These are phyloP conservation scores for Arrhopalites spinosus DNA, from an alignment of 2,888 invertebrate species.

Conservation along the genomic window DNA sequence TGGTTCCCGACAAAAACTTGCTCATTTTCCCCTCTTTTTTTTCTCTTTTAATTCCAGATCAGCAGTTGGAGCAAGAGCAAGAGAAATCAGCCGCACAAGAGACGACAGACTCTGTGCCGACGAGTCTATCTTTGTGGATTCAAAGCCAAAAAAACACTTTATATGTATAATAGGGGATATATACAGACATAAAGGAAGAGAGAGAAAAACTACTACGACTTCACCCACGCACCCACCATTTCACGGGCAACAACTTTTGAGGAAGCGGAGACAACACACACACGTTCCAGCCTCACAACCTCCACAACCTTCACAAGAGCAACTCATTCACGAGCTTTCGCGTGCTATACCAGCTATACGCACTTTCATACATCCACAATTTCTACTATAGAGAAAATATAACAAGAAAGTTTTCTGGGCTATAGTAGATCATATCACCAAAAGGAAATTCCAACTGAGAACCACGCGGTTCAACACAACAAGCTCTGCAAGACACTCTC, in stretches of 20 bases:
- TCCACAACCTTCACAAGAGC: neutral
- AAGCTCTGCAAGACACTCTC: too few relatives aligned
- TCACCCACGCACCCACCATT: neutral
- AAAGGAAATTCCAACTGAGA: too few relatives aligned
- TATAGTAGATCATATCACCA: too few relatives aligned
- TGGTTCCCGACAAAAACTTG: conserved; percentile 39
- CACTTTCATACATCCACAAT: neutral
- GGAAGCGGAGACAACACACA: neutral
- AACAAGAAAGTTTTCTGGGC: too few relatives aligned
- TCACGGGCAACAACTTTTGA: conserved; percentile 16
- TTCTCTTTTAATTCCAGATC: conserved; percentile 44
- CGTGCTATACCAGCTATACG: neutral
- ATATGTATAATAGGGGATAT: too few relatives aligned
- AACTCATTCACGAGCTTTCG: neutral
- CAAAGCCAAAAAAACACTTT: too few relatives aligned
- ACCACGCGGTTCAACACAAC: too few relatives aligned
- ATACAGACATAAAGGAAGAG: too few relatives aligned
- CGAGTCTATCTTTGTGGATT: neutral
- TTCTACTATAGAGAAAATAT: too few relatives aligned
- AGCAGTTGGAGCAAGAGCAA: conserved; percentile 36
- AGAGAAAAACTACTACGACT: too few relatives aligned
- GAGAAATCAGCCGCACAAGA: conserved; percentile 37
- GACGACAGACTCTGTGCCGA: conserved; percentile 1
- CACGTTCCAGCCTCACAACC: neutral
- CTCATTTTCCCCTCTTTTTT: conserved; percentile 40